A percentile compares a stretch with the other conserved stretches of the same genome.
phyloP scores from a whole-genome alignment of 1,140 invertebrate species.

The Aleiodes sp. region DNA sequence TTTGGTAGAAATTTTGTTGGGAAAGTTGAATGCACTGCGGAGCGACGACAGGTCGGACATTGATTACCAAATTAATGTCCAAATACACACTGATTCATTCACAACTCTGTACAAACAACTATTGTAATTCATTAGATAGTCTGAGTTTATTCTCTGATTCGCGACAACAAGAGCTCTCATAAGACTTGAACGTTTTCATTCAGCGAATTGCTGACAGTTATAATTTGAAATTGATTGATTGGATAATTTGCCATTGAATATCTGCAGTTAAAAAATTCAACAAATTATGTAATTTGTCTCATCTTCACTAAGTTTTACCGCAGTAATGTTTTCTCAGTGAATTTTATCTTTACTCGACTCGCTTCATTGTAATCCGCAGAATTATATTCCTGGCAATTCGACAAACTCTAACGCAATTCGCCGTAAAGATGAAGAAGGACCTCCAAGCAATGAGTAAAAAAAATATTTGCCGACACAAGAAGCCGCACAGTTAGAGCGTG shows the following conservation, averaged over 20 bases:
- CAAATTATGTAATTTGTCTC: neutral
- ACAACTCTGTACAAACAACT: slow-evolving; percentile 46
- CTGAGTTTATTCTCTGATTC: neutral
- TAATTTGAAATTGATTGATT: neutral
- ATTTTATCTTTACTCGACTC: slow-evolving; percentile 25
- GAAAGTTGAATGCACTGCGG: slow-evolving; percentile 53
- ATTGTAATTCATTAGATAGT: slow-evolving; percentile 41
- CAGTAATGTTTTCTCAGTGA: neutral
- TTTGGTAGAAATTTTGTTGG: slow-evolving; percentile 48
- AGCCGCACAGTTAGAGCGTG: slow-evolving; percentile 56
- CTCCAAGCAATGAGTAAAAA: slow-evolving; percentile 45
- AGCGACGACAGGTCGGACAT: slow-evolving; percentile 55
- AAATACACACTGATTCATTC: slow-evolving; percentile 54
- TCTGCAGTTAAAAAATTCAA: neutral
- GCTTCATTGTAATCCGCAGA: slow-evolving; percentile 32
- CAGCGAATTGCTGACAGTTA: neutral
- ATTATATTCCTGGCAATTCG: slow-evolving; percentile 49
- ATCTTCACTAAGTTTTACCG: neutral
- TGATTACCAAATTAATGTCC: slow-evolving; percentile 45
- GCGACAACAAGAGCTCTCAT: neutral
- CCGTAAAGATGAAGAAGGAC: slow-evolving; percentile 51
- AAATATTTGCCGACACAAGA: slow-evolving; percentile 52
- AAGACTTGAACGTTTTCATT: too few relatives aligned
- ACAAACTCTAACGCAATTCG: slow-evolving; percentile 53
- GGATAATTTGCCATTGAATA: too few relatives aligned